Evolutionary conservation across 2,113 vertebrate genomes (phyloP), one percentile per base, ranked within the genome.

Genomic region (Casuarius casuarius): DNA sequence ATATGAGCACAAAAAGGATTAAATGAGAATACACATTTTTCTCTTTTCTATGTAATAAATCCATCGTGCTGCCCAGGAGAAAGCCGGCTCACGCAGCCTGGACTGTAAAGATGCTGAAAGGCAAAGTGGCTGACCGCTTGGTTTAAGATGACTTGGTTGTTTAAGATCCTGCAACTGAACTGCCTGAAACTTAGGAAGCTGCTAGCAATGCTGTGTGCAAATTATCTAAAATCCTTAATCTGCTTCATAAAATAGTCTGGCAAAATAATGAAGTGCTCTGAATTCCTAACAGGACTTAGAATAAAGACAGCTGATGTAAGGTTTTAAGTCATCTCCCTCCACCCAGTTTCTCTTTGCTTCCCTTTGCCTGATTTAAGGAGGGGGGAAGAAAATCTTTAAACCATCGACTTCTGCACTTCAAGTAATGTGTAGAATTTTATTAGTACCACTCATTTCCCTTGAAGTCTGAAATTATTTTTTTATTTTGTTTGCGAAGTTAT

Each of bases 121-220:
- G 71, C 65, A 84, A 95, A 91, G 73, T 91, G 80, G 77, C 81
- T 94, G 90, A 89, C 74, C 72, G 38, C 48, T 48, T 58, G 63
- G 48, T 79, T 6, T 92, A 89, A 96, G 82, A 89, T 94, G 90
- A 86, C 95, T 90, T 90, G 84, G 90, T 96, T 89, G 70, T 77
- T 86, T 84, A 90, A 94, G 78, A 89, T 96, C 20, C 92, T 56
- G 58, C 84, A 90, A 92, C 78, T 92, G 59, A 65, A 84, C 68
- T 87, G 51, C 71, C 84, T 74, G 52, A 94, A 95, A 92, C 48
- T 96, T 84, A 89, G 66, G 88, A 95, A 92, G 66, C 44, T 78
- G 85, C 78, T 77, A 95, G 52, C 78, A 84, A 51, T n/a, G 71
- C 31, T 58, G 81, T 68, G 90, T 93, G 35, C 46, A 94, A 87